Evolutionary conservation across 2,113 vertebrate species (phyloP).

Genomic region (Urocitellus parryii): DNA sequence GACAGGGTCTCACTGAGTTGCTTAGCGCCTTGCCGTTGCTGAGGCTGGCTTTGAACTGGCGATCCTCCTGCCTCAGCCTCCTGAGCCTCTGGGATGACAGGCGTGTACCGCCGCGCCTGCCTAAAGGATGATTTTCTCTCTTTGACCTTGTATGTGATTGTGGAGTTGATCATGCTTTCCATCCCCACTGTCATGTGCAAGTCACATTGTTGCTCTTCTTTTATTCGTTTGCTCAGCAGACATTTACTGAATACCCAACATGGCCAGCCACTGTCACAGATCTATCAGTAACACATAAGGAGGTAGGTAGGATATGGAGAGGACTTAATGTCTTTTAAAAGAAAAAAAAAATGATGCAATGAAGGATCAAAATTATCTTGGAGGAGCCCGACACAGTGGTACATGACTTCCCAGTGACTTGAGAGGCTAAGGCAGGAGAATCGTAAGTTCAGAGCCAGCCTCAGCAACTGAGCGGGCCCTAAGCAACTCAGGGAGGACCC

Average conservation of each 20-base stretch:
- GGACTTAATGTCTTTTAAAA: neutral
- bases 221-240: neutral
- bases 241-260: neutral
- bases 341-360: neutral
- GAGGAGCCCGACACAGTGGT: no score
- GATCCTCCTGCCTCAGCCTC: no score
- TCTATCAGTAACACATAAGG: neutral
- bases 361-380: neutral
- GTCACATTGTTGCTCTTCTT: neutral
- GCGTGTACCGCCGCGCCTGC: no score
- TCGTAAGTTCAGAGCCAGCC: no score
- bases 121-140: neutral
- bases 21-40: no score
- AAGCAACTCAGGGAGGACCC: no score
- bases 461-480: no score
- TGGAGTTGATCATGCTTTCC: neutral
- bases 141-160: neutral
- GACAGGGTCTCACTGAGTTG: no score
- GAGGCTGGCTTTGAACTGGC: no score
- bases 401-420: no score
- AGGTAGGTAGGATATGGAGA: neutral
- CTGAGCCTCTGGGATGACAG: no score
- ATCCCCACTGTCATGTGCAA: accelerated
- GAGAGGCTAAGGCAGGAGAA: no score
- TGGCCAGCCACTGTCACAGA: neutral